Percentiles rank a stretch among this genome's conserved stretches.
Evolutionary conservation across 2,797 vertebrate genomes (phyloP).

Genomic region (Thamnophis elegans): DNA sequence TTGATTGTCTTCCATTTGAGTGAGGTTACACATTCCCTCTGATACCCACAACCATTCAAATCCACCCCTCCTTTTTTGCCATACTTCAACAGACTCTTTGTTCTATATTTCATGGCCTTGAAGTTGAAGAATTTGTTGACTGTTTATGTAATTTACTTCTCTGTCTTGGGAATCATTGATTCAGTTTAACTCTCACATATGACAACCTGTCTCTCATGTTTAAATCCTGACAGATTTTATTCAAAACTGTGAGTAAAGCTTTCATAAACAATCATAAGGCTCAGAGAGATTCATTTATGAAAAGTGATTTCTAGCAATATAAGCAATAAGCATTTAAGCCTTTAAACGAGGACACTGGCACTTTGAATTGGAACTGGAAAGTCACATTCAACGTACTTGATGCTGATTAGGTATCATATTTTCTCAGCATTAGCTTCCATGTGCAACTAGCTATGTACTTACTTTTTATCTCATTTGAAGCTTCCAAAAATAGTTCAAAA

Average conservation of each 20-base stretch:
- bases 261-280: background rate
- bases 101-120: background rate
- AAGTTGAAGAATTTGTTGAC: background rate
- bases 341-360: background rate
- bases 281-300: background rate
- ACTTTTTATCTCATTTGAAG: background rate
- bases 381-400: background rate
- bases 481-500: background rate
- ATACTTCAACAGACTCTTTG: background rate
- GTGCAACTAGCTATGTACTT: background rate
- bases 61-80: background rate
- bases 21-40: background rate
- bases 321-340: background rate
- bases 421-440: background rate
- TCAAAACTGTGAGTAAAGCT: background rate
- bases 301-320: background rate
- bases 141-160: background rate
- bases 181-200: background rate
- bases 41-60: background rate
- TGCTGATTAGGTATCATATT: background rate
- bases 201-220: background rate
- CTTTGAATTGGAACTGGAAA: background rate
- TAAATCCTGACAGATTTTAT: background rate
- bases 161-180: background rate
- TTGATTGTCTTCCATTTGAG: background rate